These are phyloP conservation scores for Troides helena DNA, from an alignment of 2,888 invertebrate species.

Conservation along the genomic window DNA sequence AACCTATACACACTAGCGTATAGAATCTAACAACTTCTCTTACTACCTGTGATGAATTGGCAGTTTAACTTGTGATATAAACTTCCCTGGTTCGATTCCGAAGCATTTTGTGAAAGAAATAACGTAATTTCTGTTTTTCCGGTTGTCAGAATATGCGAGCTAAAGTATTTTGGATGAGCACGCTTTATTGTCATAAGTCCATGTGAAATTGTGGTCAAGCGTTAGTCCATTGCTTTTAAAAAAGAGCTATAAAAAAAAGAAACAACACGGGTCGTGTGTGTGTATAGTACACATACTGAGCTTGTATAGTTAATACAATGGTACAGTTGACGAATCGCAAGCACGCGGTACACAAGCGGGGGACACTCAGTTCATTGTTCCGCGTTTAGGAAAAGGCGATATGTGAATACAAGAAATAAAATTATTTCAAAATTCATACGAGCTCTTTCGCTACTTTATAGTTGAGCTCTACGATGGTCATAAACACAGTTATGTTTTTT, in stretches of 20 bases:
- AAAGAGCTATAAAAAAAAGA: background rate
- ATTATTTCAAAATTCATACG: conserved; percentile 26
- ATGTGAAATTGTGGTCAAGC: too few relatives aligned
- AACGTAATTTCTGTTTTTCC: too few relatives aligned
- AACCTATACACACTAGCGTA: too few relatives aligned
- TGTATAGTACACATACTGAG: background rate
- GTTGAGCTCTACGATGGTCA: conserved; percentile 9
- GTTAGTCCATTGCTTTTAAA: background rate
- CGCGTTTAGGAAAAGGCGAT: conserved; percentile 22
- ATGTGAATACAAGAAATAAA: conserved; percentile 3
- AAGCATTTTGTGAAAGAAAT: too few relatives aligned
- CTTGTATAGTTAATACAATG: conserved; percentile 12
- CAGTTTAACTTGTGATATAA: too few relatives aligned
- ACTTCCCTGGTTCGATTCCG: too few relatives aligned
- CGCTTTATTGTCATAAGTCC: too few relatives aligned
- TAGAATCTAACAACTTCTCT: too few relatives aligned
- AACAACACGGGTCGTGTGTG: background rate
- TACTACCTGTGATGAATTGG: too few relatives aligned
- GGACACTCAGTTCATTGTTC: conserved; percentile 24
- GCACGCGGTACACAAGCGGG: background rate
- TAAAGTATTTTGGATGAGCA: too few relatives aligned
- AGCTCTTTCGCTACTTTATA: conserved; percentile 19
- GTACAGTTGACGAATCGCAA: conserved; percentile 18
- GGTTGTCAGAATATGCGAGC: too few relatives aligned
- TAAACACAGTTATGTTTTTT: conserved; percentile 21